Conservation (phyloP, 1,140 invertebrate species). For the Eueides isabella region DNA sequence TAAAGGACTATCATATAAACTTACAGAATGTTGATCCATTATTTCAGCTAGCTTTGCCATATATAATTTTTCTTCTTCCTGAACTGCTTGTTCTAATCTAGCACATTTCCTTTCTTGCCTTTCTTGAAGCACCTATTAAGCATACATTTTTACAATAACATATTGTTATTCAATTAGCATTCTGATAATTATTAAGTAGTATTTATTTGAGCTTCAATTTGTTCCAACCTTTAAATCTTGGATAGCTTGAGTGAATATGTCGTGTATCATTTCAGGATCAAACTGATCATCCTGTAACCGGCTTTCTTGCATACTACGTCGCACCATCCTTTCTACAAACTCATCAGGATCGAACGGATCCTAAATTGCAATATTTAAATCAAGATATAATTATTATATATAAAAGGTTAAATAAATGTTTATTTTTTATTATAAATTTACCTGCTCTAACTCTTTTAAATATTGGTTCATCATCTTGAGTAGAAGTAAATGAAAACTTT, state of each 20-base stretch:
- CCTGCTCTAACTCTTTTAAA: slow-evolving; percentile 91
- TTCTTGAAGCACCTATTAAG: slow-evolving; percentile 88
- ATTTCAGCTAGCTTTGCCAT: slow-evolving; percentile 91
- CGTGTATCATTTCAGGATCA: slow-evolving; percentile 91
- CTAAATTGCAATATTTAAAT: slow-evolving; percentile 76
- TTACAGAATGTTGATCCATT: slow-evolving; percentile 93
- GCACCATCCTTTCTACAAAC: slow-evolving; percentile 98
- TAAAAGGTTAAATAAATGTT: neutral
- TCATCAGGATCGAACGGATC: slow-evolving; percentile 98
- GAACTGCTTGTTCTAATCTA: slow-evolving; percentile 90
- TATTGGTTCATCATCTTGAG: slow-evolving; percentile 92
- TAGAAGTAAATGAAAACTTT: neutral
- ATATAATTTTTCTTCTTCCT: slow-evolving; percentile 94
- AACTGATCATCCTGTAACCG: slow-evolving; percentile 86
- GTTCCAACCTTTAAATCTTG: slow-evolving; percentile 84
- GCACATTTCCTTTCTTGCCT: slow-evolving; percentile 94
- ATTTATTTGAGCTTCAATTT: neutral
- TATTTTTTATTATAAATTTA: slow-evolving; percentile 58
- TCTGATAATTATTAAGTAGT: neutral
- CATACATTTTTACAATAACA: neutral
- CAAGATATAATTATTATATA: neutral
- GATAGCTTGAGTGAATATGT: slow-evolving; percentile 96
- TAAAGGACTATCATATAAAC: slow-evolving; percentile 21
- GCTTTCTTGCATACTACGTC: slow-evolving; percentile 93
- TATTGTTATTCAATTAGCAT: neutral